Base-by-base conservation (phyloP, 2,113 vertebrate species). In the Pristiophorus japonicus region DNA sequence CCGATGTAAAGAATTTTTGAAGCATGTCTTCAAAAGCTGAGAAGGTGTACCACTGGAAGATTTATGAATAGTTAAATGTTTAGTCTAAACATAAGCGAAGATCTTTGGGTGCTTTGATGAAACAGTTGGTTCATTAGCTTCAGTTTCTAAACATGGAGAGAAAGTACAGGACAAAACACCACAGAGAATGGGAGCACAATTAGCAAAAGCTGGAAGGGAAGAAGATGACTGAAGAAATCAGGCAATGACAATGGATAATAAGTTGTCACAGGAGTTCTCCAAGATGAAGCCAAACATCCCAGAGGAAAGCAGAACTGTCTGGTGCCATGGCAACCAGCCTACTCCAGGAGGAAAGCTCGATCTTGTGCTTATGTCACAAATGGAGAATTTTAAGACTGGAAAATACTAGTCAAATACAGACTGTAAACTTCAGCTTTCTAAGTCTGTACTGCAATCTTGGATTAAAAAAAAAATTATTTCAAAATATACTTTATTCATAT, bases 301-400 rank as follows among this genome's bases (percentile, higher is more conserved):
- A 65, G 34, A 92, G 88, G 59, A n/a, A 65, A 38, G 34, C 42
- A 63, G 88, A 92, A 62, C 59, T 92, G 88, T 92, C 88, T 92
- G 88, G n/a, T n/a, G 34, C 59, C 59, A 92, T 65, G 88, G 88
- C 88, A 92, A 92, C 88, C 34, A 42, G 88, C 34, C 62, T 63
- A 92, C 59, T n/a, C n/a, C 88, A 63, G 65, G 88, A 81, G 34
- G n/a, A 92, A 20, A 38, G 34, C 16, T 65, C 22, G 59, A 62
- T 92, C 38, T 38, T 38, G 18, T 92, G 88, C 34, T 92, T 18
- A n/a, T 91, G 30, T 42, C 34, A 81, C 75, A 91, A 63, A 92
- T 18, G 70, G n/a, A 16, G 1, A 91, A 38, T 65, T 38, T 87
- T 38, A 92, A 92, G n/a, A 38, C 59, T 59, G 55, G 55, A 55